Evolutionary conservation across 2,797 vertebrate genomes (phyloP), one percentile per base, ranked within the genome.

Genomic region (Anguilla obscura): DNA sequence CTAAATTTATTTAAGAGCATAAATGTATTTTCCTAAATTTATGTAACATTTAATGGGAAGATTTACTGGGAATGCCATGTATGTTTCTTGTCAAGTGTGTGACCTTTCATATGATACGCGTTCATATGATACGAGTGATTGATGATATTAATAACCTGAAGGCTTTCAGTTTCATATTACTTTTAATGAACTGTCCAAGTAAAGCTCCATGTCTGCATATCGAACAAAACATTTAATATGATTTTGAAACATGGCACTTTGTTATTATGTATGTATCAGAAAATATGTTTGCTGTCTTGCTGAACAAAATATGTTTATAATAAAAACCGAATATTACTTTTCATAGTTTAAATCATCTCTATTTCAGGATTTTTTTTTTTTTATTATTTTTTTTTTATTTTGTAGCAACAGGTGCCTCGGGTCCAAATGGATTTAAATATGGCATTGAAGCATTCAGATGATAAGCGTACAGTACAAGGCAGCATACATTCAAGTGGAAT

Each of bases 21-120:
- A 82, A 50, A 50, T 82, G 58, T 92, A 88, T 93, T 92, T 92
- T 89, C 87, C 87, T 87, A 84, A 92, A 93, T 91, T 91, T 86
- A 93, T 87, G 89, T 90, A 74, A 8, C 86, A 86, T 90, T 92
- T 93, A 58, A 93, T 92, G 88, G 89, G 50, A 92, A 56, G 8
- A 40, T 45, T 80, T 86, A 89, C 14, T 87, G 76, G 9, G 85
- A 54, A 79, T 4, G 87, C 71, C 24, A 45, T 85, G 5, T 76
- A 33, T 71, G 50, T 85, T 60, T 85, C 21, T 5, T 85, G 54
- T 16, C 74, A 14, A 76, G 30, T 86, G 21, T 87, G 21, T 76
- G 79, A 24, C 24, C 40, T 48, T 82, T 80, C 18, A 1, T 40
- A 45, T 45, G 18, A 45, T 80, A 48, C 24, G 5, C 16, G 9